Evolutionary conservation across 2,113 vertebrate species (phyloP).

Genomic region (Callocephalon fimbriatum): DNA sequence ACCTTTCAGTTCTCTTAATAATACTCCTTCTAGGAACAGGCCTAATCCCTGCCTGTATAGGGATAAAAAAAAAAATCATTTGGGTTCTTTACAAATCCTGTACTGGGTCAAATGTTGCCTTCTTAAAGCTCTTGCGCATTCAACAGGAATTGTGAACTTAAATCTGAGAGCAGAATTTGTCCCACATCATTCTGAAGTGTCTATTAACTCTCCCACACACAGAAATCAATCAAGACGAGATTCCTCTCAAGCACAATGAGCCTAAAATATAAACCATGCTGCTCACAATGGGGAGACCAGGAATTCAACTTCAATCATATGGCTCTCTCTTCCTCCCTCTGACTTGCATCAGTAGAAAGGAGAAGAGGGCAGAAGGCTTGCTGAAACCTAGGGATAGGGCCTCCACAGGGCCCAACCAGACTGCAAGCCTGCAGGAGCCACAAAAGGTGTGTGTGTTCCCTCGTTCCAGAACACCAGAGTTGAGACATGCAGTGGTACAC

Average conservation of each 20-base stretch:
- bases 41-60: not conserved
- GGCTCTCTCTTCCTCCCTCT: not conserved
- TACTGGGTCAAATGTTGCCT: not conserved
- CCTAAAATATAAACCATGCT: not conserved
- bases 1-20: not conserved
- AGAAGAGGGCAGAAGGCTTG: not conserved
- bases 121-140: not conserved
- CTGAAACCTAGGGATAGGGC: not conserved
- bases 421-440: not conserved
- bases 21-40: not conserved
- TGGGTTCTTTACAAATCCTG: not conserved
- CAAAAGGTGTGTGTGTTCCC: accelerated
- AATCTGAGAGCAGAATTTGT: not conserved
- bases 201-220: not conserved
- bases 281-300: not conserved
- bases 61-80: not conserved
- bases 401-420: not conserved
- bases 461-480: not conserved
- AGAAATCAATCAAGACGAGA: not conserved
- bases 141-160: not conserved
- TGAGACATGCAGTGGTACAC: accelerated
- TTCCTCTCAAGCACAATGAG: not conserved
- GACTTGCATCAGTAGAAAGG: not conserved
- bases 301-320: not conserved
- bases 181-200: not conserved